A percentile compares a stretch with the other conserved stretches of the same genome.
Evolutionary conservation across 2,888 invertebrate genomes (phyloP).

Genomic region (Lepidocyrtoides sp.): DNA sequence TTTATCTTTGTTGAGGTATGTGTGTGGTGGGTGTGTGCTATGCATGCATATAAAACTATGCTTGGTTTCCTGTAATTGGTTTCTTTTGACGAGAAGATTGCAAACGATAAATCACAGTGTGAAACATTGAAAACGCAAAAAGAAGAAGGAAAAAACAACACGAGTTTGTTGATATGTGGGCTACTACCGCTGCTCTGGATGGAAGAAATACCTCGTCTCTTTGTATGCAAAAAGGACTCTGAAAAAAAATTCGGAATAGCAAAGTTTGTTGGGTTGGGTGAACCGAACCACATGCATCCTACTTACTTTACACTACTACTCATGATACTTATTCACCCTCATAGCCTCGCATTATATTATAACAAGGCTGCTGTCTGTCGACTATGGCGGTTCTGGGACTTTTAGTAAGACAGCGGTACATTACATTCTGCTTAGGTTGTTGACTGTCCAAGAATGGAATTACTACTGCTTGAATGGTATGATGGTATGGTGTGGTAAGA

Average conservation of each 20-base stretch:
- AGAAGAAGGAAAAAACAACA: constrained; percentile 57
- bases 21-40: constrained; percentile 5
- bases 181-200: no score
- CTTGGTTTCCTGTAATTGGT: constrained; percentile 82
- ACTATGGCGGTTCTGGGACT: constrained; percentile 63
- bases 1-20: constrained; percentile 43
- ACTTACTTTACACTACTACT: neutral
- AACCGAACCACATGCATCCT: neutral
- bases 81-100: constrained; percentile 85
- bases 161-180: constrained; percentile 68
- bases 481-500: no score
- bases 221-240: constrained; percentile 44
- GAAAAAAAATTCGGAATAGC: neutral
- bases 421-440: constrained; percentile 58
- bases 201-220: neutral
- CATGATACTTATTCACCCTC: neutral
- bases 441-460: constrained; percentile 67
- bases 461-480: constrained; percentile 23
- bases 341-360: neutral
- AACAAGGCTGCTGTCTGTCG: constrained; percentile 23
- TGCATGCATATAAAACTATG: constrained; percentile 57
- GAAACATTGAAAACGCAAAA: constrained; percentile 84
- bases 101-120: constrained; percentile 83
- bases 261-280: neutral
- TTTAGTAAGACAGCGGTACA: constrained; percentile 66